These are phyloP conservation scores for Lutjanus erythropterus DNA, from an alignment of 2,113 vertebrate species.

Conservation along the genomic window DNA sequence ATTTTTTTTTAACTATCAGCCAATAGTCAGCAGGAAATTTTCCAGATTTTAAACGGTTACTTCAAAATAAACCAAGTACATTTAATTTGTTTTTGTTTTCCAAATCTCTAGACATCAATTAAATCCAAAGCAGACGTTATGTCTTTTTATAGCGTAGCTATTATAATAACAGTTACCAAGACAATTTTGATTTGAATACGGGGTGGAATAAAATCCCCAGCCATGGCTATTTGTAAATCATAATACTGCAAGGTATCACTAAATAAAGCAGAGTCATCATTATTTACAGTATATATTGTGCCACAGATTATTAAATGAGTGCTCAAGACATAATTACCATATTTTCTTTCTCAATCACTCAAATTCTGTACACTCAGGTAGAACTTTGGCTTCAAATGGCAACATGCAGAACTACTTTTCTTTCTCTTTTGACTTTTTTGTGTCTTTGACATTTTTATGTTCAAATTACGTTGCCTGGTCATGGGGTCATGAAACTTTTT, in stretches of 20 bases:
- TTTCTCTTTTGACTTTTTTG: not conserved
- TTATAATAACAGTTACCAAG: not conserved
- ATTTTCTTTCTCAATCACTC: not conserved
- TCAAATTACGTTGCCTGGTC: not conserved
- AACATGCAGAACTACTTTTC: not conserved
- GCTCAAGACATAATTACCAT: not conserved
- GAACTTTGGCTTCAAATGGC: not conserved
- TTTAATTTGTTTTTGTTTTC: conserved; percentile 13
- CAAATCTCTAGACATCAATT: conserved; percentile 9
- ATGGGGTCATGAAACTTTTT: conserved; percentile 3
- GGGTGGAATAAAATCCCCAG: not conserved
- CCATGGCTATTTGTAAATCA: not conserved
- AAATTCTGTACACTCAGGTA: not conserved
- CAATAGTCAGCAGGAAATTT: not conserved
- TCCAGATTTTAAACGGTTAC: not conserved
- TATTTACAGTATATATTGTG: not conserved
- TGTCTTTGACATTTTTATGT: conserved; percentile 40
- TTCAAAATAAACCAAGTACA: not conserved
- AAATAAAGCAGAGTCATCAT: not conserved
- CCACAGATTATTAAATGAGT: not conserved
- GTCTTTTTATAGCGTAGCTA: conserved; percentile 5
- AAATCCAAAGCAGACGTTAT: conserved; percentile 8
- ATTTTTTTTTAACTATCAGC: not conserved
- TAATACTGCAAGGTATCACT: not conserved
- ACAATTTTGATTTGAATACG: not conserved